Evolutionary conservation across 2,797 vertebrate species (phyloP).

Genomic region (Gorsachius magnificus): DNA sequence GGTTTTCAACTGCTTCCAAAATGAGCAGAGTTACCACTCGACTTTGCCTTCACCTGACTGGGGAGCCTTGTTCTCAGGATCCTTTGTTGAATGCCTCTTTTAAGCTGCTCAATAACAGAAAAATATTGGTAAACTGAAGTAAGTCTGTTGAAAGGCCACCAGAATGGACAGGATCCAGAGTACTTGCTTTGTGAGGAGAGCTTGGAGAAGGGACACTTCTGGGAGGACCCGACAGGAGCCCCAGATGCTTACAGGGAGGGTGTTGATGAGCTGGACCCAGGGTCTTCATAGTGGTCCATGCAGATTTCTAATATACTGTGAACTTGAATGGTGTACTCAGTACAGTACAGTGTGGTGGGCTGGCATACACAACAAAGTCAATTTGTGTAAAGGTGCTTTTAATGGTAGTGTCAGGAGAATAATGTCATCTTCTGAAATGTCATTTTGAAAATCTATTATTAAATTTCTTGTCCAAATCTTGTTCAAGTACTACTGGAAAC

Average conservation of each 20-base stretch:
- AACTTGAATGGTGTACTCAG: neutral
- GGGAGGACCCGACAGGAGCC: neutral
- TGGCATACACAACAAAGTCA: neutral
- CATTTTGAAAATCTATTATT: neutral
- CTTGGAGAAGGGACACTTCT: neutral
- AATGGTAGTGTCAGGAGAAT: neutral
- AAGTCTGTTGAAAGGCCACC: neutral
- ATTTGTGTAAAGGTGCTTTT: neutral
- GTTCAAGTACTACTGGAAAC: neutral
- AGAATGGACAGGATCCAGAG: neutral
- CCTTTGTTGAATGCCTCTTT: neutral
- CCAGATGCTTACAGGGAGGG: accelerated
- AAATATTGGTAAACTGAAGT: neutral
- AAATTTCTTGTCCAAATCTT: neutral
- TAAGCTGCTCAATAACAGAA: neutral
- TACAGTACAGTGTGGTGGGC: no score
- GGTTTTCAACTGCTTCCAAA: neutral
- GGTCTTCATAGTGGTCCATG: neutral
- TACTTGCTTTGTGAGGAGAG: neutral
- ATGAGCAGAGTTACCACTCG: neutral
- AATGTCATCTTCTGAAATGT: neutral
- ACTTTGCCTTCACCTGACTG: neutral
- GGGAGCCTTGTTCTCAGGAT: neutral
- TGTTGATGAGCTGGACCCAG: neutral
- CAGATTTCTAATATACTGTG: neutral